A percentile compares a stretch with the other conserved stretches of the same genome.
Conservation (phyloP, 2,797 vertebrate species). For the Rhinogobio ventralis region DNA sequence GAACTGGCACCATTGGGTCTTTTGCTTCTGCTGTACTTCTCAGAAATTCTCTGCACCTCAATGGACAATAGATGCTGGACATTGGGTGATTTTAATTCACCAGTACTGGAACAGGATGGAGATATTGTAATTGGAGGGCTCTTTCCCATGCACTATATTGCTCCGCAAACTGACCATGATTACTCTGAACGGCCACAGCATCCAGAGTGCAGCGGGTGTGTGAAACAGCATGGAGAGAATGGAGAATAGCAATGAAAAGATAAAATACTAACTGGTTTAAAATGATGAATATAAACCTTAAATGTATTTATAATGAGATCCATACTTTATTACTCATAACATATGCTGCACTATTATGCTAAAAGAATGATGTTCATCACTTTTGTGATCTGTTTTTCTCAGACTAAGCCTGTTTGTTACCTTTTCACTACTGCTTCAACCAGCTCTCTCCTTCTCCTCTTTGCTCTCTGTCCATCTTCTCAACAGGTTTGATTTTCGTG, state of each 20-base stretch:
- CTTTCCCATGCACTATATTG: conserved; percentile 76
- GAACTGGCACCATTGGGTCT: conserved; percentile 20
- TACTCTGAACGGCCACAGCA: conserved; percentile 67
- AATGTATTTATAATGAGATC: not conserved
- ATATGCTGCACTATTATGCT: not conserved
- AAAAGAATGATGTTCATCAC: not conserved
- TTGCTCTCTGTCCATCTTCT: not conserved
- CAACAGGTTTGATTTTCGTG: conserved; percentile 76
- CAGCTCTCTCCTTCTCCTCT: not conserved
- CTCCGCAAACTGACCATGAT: conserved; percentile 58
- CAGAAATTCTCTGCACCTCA: conserved; percentile 2
- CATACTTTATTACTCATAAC: not conserved
- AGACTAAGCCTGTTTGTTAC: not conserved
- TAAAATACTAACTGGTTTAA: not conserved
- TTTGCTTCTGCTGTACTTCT: conserved; percentile 28
- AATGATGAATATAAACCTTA: not conserved
- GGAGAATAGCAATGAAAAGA: not conserved
- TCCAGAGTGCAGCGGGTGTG: conserved; percentile 74
- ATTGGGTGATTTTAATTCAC: conserved; percentile 58
- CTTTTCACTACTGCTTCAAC: not conserved
- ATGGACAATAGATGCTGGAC: conserved; percentile 61
- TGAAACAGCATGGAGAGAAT: conserved; percentile 5
- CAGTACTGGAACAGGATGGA: conserved; percentile 67
- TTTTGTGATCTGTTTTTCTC: not conserved
- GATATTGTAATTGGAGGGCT: conserved; percentile 77